phyloP scores from a whole-genome alignment of 2,797 vertebrate genomes.

The Microchirus variegatus region DNA sequence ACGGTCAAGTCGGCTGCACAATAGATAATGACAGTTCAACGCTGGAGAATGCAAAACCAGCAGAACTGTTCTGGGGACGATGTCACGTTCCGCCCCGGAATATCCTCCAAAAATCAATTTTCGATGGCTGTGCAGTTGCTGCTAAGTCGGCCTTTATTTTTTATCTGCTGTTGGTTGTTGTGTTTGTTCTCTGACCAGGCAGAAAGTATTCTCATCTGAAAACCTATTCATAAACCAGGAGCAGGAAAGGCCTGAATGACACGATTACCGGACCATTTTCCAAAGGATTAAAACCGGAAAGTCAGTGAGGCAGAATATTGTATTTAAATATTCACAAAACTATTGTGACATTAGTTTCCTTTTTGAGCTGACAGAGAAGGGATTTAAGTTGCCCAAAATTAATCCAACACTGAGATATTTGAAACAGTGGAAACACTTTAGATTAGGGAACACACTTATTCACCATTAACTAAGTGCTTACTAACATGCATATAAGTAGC shows the following conservation, averaged over 20 bases:
- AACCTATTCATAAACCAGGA: neutral
- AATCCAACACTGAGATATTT: too few species aligned
- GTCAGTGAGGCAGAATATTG: neutral
- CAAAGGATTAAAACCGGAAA: neutral
- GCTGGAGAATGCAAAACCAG: conserved; percentile 22
- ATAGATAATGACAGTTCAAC: conserved; percentile 46
- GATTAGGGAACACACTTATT: too few species aligned
- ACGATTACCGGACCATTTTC: neutral
- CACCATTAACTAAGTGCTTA: too few species aligned
- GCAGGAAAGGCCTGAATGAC: neutral
- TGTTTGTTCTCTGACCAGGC: conserved; percentile 7
- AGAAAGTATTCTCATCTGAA: neutral
- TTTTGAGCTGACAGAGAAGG: too few species aligned
- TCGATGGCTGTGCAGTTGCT: neutral
- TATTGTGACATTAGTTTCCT: neutral
- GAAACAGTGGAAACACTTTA: too few species aligned
- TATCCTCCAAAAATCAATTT: conserved; percentile 4
- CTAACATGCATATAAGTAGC: too few species aligned
- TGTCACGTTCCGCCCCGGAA: conserved; percentile 20
- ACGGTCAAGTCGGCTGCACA: conserved; percentile 30
- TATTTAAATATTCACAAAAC: neutral
- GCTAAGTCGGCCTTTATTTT: conserved; percentile 18
- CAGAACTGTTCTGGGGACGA: conserved; percentile 15
- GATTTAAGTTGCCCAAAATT: too few species aligned
- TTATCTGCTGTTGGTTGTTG: conserved; percentile 9